A percentile compares a stretch with the other conserved stretches of the same genome.
Evolutionary conservation across 2,888 invertebrate genomes (phyloP).

Genomic region (Campaea margaritaria): DNA sequence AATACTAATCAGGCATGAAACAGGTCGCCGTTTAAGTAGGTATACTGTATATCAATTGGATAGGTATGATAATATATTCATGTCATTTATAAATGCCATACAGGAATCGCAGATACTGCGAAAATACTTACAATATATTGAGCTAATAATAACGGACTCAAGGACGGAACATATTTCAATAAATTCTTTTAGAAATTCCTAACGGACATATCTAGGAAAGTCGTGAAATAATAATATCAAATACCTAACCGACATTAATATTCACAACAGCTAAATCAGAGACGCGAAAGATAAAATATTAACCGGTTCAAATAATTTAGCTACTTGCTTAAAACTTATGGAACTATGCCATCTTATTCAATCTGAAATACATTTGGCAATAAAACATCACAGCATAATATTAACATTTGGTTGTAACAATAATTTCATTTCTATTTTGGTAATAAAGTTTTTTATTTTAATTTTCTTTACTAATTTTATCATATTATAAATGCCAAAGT

Average conservation of each 20-base stretch:
- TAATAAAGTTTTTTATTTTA: neutral
- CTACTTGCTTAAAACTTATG: conserved; percentile 4
- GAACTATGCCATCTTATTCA: conserved; percentile 23
- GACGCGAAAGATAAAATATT: neutral
- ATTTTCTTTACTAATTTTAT: neutral
- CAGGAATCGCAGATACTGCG: conserved; percentile 9
- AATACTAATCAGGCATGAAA: neutral
- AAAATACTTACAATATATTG: neutral
- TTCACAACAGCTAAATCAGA: neutral
- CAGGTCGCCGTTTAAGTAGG: neutral
- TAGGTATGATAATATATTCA: neutral
- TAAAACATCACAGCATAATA: conserved; percentile 25
- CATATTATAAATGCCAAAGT: too few species aligned
- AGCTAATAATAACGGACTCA: neutral
- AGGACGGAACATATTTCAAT: neutral
- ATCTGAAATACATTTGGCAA: conserved; percentile 32
- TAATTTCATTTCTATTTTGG: conserved; percentile 20
- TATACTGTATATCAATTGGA: too few species aligned
- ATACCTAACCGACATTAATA: neutral
- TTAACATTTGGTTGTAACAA: conserved; percentile 12
- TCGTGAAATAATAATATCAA: conserved; percentile 3
- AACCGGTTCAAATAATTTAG: conserved; percentile 2
- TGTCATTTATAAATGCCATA: neutral
- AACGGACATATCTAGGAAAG: conserved; percentile 2
- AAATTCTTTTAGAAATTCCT: conserved; percentile 1